Evolutionary conservation across 2,888 invertebrate species (phyloP).

Genomic region (Synergus itoensis): DNA sequence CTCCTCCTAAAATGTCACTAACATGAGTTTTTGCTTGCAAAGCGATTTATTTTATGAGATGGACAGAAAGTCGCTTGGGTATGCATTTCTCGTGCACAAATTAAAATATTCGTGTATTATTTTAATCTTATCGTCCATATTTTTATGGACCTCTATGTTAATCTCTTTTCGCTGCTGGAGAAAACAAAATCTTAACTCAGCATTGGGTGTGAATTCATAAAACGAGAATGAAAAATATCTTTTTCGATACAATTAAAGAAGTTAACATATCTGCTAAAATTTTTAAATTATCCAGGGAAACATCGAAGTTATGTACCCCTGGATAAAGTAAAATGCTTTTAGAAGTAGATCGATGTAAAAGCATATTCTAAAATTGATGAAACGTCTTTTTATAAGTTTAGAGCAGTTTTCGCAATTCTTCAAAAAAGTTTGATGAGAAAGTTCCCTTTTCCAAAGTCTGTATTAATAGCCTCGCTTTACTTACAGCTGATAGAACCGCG

Average conservation of each 20-base stretch:
- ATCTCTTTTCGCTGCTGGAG: no score
- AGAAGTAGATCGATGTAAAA: background rate
- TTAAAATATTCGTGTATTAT: background rate
- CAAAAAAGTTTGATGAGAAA: constrained; percentile 4
- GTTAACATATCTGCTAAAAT: no score
- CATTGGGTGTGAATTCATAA: no score
- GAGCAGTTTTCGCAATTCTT: background rate
- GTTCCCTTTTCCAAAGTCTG: background rate
- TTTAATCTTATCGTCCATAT: background rate
- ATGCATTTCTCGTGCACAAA: background rate
- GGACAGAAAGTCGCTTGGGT: background rate
- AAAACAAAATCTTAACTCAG: no score
- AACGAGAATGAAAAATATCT: no score
- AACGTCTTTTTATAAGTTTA: background rate
- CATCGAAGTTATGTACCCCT: no score
- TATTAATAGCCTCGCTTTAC: constrained; percentile 37
- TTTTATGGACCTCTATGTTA: background rate
- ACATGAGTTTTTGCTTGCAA: background rate
- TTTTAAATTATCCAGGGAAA: no score
- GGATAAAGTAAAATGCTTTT: no score
- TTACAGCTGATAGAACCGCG: background rate
- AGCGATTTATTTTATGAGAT: constrained; percentile 14
- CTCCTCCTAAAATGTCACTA: background rate
- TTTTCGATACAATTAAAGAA: no score
- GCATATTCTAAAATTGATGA: background rate